A percentile compares a stretch with the other conserved stretches of the same genome.
These are phyloP conservation scores for Chiroxiphia lanceolata DNA, from an alignment of 2,797 vertebrate genomes.

Conservation along the genomic window DNA sequence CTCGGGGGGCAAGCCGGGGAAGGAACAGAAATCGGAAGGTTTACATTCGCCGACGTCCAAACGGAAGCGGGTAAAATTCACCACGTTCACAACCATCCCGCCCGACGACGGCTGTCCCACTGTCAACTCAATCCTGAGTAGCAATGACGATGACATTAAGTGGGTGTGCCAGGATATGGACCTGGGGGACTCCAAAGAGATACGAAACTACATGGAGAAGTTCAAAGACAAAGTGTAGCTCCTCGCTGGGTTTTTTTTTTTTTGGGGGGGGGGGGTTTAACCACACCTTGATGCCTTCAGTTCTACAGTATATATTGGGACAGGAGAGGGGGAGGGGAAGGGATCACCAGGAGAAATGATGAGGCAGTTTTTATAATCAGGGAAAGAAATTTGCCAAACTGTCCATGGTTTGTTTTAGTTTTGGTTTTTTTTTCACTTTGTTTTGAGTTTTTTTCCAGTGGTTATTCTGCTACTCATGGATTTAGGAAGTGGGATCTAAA, in stretches of 20 bases:
- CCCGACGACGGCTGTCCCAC: constrained; percentile 81
- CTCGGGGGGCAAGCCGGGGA: constrained; percentile 58
- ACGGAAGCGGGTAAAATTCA: constrained; percentile 94
- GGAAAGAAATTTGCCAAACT: constrained; percentile 59
- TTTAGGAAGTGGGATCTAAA: not conserved
- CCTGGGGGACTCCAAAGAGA: constrained; percentile 83
- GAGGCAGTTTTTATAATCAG: constrained; percentile 38
- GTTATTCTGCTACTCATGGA: not conserved
- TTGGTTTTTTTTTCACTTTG: not conserved
- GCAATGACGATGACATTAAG: constrained; percentile 86
- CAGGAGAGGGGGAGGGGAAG: not conserved
- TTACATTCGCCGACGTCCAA: constrained; percentile 89
- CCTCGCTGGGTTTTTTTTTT: not conserved
- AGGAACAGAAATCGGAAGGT: constrained; percentile 83
- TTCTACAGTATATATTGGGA: constrained; percentile 53
- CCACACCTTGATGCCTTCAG: constrained; percentile 69
- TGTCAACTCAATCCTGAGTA: constrained; percentile 80
- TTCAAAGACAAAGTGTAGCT: constrained; percentile 80
- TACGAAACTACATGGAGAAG: constrained; percentile 87
- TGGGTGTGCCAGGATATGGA: constrained; percentile 91
- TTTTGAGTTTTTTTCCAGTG: not conserved
- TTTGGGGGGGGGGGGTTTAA: not conserved
- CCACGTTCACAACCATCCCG: constrained; percentile 89
- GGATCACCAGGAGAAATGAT: not conserved
- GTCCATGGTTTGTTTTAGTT: not conserved